Evolutionary conservation across 2,888 invertebrate species (phyloP).

Genomic region (Hoplodrina ambigua): DNA sequence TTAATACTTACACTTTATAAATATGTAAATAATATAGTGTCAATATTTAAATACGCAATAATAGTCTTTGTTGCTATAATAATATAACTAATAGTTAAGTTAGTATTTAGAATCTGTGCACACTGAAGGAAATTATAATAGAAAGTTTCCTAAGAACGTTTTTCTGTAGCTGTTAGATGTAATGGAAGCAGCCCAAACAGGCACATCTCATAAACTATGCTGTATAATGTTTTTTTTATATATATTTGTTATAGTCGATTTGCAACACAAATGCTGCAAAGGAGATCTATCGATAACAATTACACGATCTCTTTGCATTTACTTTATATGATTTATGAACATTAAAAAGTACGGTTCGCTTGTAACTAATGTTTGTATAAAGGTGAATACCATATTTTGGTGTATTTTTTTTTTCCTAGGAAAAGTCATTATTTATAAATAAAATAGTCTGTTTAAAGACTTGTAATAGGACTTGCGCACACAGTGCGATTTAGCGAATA

Average conservation of each 20-base stretch:
- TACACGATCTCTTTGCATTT: conserved; percentile 68
- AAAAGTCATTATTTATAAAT: conserved; percentile 79
- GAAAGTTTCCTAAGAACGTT: not conserved
- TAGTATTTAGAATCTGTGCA: too few species aligned
- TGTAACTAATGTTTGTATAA: conserved; percentile 68
- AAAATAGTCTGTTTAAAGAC: conserved; percentile 85
- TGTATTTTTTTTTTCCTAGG: conserved; percentile 79
- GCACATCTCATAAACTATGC: not conserved
- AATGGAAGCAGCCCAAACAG: not conserved
- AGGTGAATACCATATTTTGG: conserved; percentile 77
- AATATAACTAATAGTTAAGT: too few species aligned
- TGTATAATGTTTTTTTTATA: not conserved
- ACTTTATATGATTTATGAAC: conserved; percentile 65
- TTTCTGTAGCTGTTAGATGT: not conserved
- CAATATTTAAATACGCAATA: too few species aligned
- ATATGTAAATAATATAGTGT: too few species aligned
- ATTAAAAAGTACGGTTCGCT: conserved; percentile 63
- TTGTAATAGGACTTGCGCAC: conserved; percentile 67
- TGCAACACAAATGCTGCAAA: conserved; percentile 54
- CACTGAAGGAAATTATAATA: not conserved
- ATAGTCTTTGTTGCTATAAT: too few species aligned
- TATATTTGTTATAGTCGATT: conserved; percentile 26
- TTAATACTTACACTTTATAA: too few species aligned
- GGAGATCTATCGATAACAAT: conserved; percentile 60
- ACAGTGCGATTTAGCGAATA: conserved; percentile 64